Evolutionary conservation across 2,888 invertebrate species (phyloP).

Genomic region (Crematogaster levior): DNA sequence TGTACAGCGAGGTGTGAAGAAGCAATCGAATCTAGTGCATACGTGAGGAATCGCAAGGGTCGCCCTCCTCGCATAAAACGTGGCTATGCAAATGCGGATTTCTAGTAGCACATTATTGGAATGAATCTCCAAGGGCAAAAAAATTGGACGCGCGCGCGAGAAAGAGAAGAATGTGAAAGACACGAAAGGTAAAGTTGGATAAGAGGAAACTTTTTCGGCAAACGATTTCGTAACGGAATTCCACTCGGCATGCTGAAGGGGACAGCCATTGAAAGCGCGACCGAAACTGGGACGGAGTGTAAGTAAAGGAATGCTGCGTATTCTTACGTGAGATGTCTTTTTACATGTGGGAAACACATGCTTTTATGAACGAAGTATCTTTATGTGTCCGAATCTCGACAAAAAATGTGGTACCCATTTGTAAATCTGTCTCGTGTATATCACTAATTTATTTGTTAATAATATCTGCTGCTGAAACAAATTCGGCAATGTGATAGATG

Average conservation of each 20-base stretch:
- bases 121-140: slow-evolving; percentile 37
- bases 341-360: slow-evolving; percentile 21
- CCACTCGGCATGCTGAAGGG: slow-evolving; percentile 36
- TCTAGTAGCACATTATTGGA: slow-evolving; percentile 43
- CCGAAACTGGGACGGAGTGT: slow-evolving; percentile 39
- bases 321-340: slow-evolving; percentile 34
- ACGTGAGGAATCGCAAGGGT: slow-evolving; percentile 17
- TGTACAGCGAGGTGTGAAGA: background rate
- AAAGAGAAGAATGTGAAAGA: background rate
- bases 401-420: background rate
- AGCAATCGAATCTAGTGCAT: slow-evolving; percentile 29
- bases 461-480: background rate
- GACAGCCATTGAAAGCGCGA: slow-evolving; percentile 43
- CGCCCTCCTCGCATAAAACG: slow-evolving; percentile 27
- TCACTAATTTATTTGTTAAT: slow-evolving; percentile 26
- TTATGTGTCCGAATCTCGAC: background rate
- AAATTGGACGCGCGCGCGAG: background rate
- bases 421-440: background rate
- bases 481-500: background rate
- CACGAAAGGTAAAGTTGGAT: slow-evolving; percentile 33
- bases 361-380: slow-evolving; percentile 20
- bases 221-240: slow-evolving; percentile 57
- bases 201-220: slow-evolving; percentile 49
- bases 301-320: slow-evolving; percentile 45
- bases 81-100: slow-evolving; percentile 44